A percentile compares a stretch with the other conserved stretches of the same genome.
phyloP scores from a whole-genome alignment of 2,797 vertebrate species.

The Sparus aurata region DNA sequence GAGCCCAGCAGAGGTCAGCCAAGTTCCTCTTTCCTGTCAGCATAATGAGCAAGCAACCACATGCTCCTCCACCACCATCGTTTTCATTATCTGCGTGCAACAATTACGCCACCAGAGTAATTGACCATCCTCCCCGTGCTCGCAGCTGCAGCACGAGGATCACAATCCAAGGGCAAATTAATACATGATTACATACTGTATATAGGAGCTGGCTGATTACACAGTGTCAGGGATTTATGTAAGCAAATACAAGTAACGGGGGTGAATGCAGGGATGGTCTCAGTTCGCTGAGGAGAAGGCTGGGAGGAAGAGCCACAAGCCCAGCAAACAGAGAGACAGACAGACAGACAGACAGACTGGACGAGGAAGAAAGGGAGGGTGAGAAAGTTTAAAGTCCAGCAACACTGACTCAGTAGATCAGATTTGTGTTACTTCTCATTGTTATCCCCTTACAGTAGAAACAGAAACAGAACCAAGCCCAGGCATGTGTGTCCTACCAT shows the following conservation, averaged over 20 bases:
- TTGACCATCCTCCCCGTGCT: constrained; percentile 6
- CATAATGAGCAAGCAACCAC: constrained; percentile 45
- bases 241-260: constrained; percentile 29
- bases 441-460: not conserved
- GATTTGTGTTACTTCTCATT: not conserved
- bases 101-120: constrained; percentile 42
- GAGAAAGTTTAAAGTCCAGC: not conserved
- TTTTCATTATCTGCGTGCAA: constrained; percentile 39
- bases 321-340: not conserved
- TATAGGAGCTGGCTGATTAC: constrained; percentile 34
- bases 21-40: constrained; percentile 70
- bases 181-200: constrained; percentile 28
- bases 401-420: not conserved
- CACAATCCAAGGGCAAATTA: constrained; percentile 17
- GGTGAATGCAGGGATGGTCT: not conserved
- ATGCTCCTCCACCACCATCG: constrained; percentile 44
- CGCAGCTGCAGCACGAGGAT: constrained; percentile 1
- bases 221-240: constrained; percentile 1
- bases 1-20: constrained; percentile 84
- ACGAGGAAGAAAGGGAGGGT: not conserved
- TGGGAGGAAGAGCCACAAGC: constrained; percentile 11
- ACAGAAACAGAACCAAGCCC: too few relatives aligned
- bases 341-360: constrained; percentile 10
- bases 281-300: constrained; percentile 11
- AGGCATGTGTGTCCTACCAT: not conserved